Conservation (phyloP, 2,888 invertebrate genomes). For the Pristionchus mayeri region DNA sequence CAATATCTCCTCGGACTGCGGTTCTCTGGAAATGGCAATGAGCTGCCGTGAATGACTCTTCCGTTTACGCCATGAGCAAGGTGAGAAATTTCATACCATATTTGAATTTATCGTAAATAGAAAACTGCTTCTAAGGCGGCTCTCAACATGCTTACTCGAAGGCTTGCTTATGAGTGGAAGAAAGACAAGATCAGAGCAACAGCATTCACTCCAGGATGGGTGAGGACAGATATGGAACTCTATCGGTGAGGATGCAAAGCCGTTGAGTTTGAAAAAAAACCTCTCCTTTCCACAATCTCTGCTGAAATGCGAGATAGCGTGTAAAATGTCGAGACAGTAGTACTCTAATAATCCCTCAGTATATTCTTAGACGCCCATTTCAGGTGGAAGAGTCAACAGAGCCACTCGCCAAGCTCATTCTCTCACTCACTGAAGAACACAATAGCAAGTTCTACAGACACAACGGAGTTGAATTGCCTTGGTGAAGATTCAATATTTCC, state of each 20-base stretch:
- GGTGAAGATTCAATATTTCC: not conserved
- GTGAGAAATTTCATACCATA: not conserved
- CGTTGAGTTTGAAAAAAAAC: not conserved
- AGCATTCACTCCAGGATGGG: slow-evolving; percentile 42
- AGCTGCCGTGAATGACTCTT: not conserved
- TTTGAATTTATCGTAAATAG: not conserved
- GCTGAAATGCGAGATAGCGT: not conserved
- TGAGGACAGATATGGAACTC: slow-evolving; percentile 33
- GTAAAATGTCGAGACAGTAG: not conserved
- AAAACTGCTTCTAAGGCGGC: not conserved
- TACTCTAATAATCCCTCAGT: not conserved
- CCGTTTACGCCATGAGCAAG: slow-evolving; percentile 26
- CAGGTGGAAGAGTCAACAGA: slow-evolving; percentile 40
- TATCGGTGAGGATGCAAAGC: not conserved
- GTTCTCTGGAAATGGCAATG: not conserved
- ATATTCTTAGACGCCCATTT: not conserved
- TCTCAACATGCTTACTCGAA: slow-evolving; percentile 17
- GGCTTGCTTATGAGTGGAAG: slow-evolving; percentile 9
- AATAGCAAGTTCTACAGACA: slow-evolving; percentile 15
- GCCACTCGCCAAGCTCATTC: slow-evolving; percentile 15
- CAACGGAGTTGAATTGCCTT: not conserved
- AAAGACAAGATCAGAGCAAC: slow-evolving; percentile 9
- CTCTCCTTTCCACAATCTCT: not conserved
- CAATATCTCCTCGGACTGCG: slow-evolving; percentile 6
- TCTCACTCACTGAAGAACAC: slow-evolving; percentile 7